Conservation (phyloP, 2,888 invertebrate genomes). For the Caenorhabditis macrosperma region DNA sequence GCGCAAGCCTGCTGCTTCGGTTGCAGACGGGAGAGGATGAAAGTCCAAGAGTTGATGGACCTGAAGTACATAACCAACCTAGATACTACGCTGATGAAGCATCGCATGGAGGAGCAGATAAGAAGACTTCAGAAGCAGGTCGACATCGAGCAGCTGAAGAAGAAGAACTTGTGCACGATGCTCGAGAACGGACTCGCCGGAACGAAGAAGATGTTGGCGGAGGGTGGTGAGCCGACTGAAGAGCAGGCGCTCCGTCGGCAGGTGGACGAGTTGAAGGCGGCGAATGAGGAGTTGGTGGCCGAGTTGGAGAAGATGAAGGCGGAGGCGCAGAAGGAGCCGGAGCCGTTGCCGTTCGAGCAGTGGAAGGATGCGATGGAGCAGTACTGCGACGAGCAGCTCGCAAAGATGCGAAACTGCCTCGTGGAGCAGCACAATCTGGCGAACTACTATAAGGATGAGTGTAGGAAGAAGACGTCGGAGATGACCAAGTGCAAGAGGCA, state of each 20-base stretch:
- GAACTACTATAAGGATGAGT: neutral
- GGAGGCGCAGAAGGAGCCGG: neutral
- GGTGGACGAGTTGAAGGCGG: conserved; percentile 5
- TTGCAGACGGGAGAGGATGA: conserved; percentile 22
- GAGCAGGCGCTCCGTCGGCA: too few relatives aligned
- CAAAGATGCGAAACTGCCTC: neutral
- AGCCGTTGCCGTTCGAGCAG: conserved; percentile 7
- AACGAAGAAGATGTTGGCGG: neutral
- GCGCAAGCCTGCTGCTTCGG: conserved; percentile 13
- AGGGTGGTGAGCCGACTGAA: neutral
- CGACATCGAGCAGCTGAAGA: neutral
- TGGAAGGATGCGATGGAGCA: conserved; percentile 10
- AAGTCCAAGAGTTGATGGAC: conserved; percentile 13
- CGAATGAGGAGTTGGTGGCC: conserved; percentile 2
- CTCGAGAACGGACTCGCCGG: neutral
- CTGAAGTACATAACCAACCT: neutral
- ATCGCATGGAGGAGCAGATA: neutral
- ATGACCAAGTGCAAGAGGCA: neutral
- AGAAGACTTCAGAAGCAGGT: neutral
- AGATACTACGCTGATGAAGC: neutral
- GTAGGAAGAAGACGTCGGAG: neutral
- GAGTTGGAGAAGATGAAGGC: neutral
- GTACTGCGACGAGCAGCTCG: neutral
- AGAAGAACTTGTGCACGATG: neutral
- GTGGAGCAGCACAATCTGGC: neutral